Base-by-base conservation (phyloP, 92 coral and sea anemone species). In the Porites divaricata region DNA sequence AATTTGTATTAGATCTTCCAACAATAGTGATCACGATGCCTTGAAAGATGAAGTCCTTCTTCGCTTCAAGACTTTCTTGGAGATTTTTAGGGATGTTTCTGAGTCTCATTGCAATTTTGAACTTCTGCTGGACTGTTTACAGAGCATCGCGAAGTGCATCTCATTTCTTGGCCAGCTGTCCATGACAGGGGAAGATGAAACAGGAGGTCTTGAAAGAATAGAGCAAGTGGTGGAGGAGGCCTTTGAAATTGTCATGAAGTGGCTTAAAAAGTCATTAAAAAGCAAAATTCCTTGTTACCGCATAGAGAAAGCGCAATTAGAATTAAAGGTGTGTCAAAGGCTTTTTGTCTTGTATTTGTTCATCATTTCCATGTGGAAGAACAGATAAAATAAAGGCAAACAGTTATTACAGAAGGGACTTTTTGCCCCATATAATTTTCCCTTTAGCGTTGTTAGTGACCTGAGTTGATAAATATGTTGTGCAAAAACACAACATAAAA, bases 161-260 rank as follows among this genome's bases (percentile, higher is more conserved):
- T 66, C 88, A 16, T 52, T 35, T 8, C 45, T 75, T 15, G 56
- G 57, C 14, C n/a, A 57, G 23, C 11, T 41, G 54, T 2, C 83
- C 35, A 7, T 26, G 8, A 61, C 21, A 26, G 81, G 76, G 3
- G 35, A 53, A 26, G 88, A 53, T 8, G 61, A 20, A 15, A 69
- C 21, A 35, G 23, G 19, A 1, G 58, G 58, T 16, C 14, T 41
- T 45, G 76, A 20, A 23, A 20, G 57, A 20, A 48, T 81, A 25
- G 19, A 69, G 24, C 22, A 82, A 14, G 67, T 74, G 28, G 83
- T 70, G 70, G 69, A 24, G 65, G 87, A 77, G 16, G 64, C 66
- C 26, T 49, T 83, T 74, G 87, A 83, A 4, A 21, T 52, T 74
- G 87, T 83, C 35, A 77, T 77, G 73, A 83, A 70, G 53, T 72